Evolutionary conservation across 92 coral and sea anemone genomes (phyloP).

Genomic region (Porites divaricata): DNA sequence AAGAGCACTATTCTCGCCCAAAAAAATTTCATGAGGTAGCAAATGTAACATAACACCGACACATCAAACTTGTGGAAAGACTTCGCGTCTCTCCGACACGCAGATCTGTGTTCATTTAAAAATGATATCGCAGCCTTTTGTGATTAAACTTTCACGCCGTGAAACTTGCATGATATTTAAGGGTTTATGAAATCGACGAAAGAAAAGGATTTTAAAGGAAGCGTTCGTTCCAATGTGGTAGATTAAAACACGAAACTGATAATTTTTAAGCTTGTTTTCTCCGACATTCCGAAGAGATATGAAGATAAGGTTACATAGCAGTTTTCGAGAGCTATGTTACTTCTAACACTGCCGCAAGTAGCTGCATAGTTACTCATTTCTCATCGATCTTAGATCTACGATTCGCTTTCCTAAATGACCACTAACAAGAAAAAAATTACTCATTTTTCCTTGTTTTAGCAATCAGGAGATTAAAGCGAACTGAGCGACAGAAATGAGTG

Average conservation of each 20-base stretch:
- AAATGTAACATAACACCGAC: constrained; percentile 23
- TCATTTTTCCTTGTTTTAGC: not conserved
- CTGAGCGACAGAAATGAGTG: constrained; percentile 13
- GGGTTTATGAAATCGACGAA: not conserved
- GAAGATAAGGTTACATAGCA: constrained; percentile 36
- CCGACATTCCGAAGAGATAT: constrained; percentile 47
- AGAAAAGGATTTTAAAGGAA: not conserved
- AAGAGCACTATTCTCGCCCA: not conserved
- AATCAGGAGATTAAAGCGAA: not conserved
- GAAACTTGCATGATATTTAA: not conserved
- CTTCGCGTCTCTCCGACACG: not conserved
- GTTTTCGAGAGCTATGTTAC: constrained; percentile 12
- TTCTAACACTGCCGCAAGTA: constrained; percentile 35
- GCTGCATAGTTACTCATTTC: not conserved
- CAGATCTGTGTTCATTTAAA: not conserved
- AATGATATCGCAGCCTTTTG: constrained; percentile 6
- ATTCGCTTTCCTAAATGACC: not conserved
- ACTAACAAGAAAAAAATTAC: not conserved
- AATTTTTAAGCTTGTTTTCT: constrained; percentile 38
- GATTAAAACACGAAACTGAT: constrained; percentile 24
- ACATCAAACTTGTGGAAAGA: constrained; percentile 21
- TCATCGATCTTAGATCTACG: not conserved
- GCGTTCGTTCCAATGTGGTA: constrained; percentile 21
- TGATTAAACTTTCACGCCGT: not conserved
- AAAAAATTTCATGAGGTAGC: not conserved